Conservation (phyloP, 2,888 invertebrate genomes). For the Aphidoletes aphidimyza region DNA sequence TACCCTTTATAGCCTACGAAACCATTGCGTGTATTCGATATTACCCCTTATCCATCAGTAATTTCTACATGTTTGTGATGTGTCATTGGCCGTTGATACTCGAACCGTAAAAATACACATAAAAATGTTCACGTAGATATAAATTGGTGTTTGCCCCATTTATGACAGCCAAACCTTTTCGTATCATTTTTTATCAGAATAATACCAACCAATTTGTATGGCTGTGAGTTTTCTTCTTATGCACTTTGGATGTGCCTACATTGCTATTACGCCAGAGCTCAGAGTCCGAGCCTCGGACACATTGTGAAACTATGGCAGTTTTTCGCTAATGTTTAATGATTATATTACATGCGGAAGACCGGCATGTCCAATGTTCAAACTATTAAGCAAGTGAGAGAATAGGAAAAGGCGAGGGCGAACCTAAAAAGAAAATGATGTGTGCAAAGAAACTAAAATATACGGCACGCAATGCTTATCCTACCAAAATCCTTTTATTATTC, state of each 20-base stretch:
- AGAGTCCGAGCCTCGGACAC: too few relatives aligned
- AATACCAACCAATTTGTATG: not conserved
- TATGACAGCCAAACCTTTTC: not conserved
- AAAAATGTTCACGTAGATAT: not conserved
- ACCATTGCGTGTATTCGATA: not conserved
- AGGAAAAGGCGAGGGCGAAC: too few relatives aligned
- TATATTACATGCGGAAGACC: not conserved
- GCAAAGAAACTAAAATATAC: not conserved
- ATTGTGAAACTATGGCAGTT: not conserved
- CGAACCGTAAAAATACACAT: not conserved
- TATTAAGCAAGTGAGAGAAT: too few relatives aligned
- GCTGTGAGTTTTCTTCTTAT: not conserved
- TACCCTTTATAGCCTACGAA: not conserved
- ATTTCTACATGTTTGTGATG: not conserved
- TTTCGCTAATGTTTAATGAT: not conserved
- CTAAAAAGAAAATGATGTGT: too few relatives aligned
- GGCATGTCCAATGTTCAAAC: too few relatives aligned
- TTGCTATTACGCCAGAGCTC: too few relatives aligned
- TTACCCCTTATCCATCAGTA: not conserved
- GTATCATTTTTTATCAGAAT: not conserved
- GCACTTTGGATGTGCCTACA: not conserved
- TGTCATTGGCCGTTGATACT: not conserved
- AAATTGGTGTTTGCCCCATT: not conserved
- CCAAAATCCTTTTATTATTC: too few relatives aligned
- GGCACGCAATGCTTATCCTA: too few relatives aligned